These are phyloP conservation scores for Passer domesticus DNA, from an alignment of 2,113 vertebrate species.

Conservation along the genomic window DNA sequence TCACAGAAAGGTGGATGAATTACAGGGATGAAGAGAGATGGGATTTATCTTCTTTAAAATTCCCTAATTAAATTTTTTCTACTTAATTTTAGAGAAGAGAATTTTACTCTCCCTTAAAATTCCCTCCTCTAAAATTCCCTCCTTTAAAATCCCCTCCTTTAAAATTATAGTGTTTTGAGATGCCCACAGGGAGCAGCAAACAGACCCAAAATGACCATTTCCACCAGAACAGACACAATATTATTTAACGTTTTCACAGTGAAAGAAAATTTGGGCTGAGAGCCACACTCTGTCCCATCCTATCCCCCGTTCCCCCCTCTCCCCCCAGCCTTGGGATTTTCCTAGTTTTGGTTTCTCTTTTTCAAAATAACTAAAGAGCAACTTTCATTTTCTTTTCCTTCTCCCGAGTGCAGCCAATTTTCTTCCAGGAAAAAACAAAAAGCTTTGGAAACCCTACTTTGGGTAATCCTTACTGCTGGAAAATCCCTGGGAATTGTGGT, in stretches of 20 bases:
- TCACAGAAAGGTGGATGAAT: rapidly evolving
- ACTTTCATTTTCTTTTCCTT: background rate
- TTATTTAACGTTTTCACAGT: background rate
- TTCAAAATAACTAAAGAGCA: too few species aligned
- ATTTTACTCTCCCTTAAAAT: background rate
- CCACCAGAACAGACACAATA: background rate
- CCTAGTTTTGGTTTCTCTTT: background rate
- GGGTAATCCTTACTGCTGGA: too few species aligned
- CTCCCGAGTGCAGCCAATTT: rapidly evolving
- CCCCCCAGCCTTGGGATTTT: rapidly evolving
- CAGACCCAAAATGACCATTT: background rate
- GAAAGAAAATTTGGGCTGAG: background rate
- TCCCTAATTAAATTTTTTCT: background rate
- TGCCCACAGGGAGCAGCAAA: background rate
- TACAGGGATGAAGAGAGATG: too few species aligned
- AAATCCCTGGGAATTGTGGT: background rate
- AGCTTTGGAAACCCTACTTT: background rate
- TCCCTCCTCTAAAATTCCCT: background rate
- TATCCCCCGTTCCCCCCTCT: rapidly evolving
- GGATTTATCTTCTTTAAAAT: background rate
- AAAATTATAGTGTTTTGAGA: background rate
- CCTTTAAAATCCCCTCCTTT: background rate
- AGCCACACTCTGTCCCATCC: background rate
- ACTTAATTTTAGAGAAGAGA: background rate
- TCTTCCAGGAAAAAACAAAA: background rate